phyloP scores from a whole-genome alignment of 2,113 vertebrate genomes.

The Cardinalis cardinalis region DNA sequence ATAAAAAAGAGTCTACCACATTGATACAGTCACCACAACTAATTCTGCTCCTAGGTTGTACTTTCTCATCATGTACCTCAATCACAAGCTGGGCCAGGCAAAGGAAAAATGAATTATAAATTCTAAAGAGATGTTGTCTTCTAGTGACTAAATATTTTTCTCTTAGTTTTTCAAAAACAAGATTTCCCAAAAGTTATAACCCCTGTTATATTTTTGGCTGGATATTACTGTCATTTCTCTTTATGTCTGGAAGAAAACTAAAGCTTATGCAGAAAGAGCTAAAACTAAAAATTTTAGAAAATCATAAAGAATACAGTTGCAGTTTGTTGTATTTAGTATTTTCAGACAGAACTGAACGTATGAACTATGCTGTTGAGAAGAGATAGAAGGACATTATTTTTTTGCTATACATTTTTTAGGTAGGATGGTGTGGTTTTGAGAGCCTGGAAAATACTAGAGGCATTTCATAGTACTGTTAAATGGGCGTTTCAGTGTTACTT shows the following conservation, averaged over 20 bases:
- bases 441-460: background rate
- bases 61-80: background rate
- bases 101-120: background rate
- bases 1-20: background rate
- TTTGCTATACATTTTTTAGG: background rate
- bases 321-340: background rate
- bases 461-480: background rate
- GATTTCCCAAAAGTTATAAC: background rate
- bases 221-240: background rate
- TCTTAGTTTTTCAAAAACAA: background rate
- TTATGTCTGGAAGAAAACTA: background rate
- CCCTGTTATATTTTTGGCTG: background rate
- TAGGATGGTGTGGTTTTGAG: background rate
- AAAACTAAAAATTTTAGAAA: background rate
- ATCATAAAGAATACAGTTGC: background rate
- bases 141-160: background rate
- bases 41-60: background rate
- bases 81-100: background rate
- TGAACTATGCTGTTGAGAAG: background rate
- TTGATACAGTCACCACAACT: background rate
- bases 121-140: background rate
- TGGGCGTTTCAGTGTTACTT: background rate
- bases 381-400: background rate
- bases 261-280: background rate
- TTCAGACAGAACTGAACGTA: background rate